Base-by-base conservation (phyloP, 2,113 vertebrate genomes). In the Echinops telfairi region DNA sequence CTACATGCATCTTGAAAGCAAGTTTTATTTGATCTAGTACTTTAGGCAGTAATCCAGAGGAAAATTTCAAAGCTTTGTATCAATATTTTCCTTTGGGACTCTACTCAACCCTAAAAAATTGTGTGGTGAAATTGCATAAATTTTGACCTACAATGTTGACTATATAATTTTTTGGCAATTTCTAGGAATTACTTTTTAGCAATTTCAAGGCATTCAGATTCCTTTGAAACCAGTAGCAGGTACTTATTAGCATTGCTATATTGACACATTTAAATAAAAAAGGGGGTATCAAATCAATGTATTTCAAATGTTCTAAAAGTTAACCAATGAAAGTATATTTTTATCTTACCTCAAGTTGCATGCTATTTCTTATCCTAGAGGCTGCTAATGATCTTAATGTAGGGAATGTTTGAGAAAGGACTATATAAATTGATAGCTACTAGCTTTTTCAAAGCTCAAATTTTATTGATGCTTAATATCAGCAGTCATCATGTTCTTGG, bases 161-260 rank as follows among this genome's bases (percentile, higher is more conserved):
- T 76, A 43, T 89, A 17, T 47, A 92, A n/a, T 77, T 86, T 79
- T 79, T 81, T 88, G 40, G 40, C 40, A 40, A 40, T 40, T 40
- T 40, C 40, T 40, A 40, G 40, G 40, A 40, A 40, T 40, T 40
- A 40, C 7, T 40, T 53, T 53, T 53, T 8, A 53, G 82, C 81
- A 86, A 87, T 86, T 84, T 75, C 47, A 36, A 90, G 66, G 64
- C 75, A 68, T 81, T 81, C 14, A 90, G 89, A 88, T 92, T 95
- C 62, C 88, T 93, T 96, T 92, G 57, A 94, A 83, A 40, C 16
- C 53, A 87, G 29, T 75, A 38, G 36, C 62, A 95, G 76, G 80
- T 62, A 4, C 47, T 85, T 91, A 22, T 58, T 14, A 53, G 47
- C 47, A 53, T 38, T 60, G 40, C 66, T 33, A 80, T 43, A 64